Evolutionary conservation across 37 sponge, comb jelly and placozoan species (phyloP).

Genomic region (Crambe crambe): DNA sequence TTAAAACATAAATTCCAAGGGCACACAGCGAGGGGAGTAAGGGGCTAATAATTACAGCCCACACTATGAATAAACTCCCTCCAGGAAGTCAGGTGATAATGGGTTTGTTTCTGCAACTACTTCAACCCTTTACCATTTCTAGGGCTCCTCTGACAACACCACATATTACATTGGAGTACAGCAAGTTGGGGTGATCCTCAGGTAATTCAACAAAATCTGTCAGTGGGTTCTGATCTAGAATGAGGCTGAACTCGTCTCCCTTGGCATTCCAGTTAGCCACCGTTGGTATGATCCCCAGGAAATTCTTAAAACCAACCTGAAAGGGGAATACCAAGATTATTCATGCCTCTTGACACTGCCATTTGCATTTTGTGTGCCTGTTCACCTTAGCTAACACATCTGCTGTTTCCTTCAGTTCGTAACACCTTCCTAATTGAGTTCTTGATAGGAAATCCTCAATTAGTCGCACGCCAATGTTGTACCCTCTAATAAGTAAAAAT

Average conservation of each 20-base stretch:
- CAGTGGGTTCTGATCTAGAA: conserved; percentile 94
- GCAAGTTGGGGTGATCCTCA: conserved; percentile 65
- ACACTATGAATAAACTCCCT: neutral
- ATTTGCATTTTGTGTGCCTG: neutral
- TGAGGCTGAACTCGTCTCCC: conserved; percentile 82
- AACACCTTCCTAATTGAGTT: conserved; percentile 74
- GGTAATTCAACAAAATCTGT: conserved; percentile 97
- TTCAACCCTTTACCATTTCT: conserved; percentile 80
- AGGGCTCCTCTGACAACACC: conserved; percentile 95
- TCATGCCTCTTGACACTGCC: neutral
- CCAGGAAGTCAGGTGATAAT: neutral
- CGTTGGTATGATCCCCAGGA: conserved; percentile 84
- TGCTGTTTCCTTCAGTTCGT: conserved; percentile 88
- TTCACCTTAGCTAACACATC: conserved; percentile 89
- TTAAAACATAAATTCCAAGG: neutral
- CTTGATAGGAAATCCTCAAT: conserved; percentile 97
- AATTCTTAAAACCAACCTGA: conserved; percentile 93
- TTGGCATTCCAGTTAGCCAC: conserved; percentile 89
- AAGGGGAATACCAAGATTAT: neutral
- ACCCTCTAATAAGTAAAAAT: conserved; percentile 66
- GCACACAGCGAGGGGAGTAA: neutral
- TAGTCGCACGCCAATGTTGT: conserved; percentile 95
- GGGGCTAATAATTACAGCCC: neutral
- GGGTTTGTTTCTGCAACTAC: neutral
- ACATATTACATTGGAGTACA: conserved; percentile 94